Conservation (phyloP, 1,140 invertebrate genomes). For the Pseudachorutes palmiensis region DNA sequence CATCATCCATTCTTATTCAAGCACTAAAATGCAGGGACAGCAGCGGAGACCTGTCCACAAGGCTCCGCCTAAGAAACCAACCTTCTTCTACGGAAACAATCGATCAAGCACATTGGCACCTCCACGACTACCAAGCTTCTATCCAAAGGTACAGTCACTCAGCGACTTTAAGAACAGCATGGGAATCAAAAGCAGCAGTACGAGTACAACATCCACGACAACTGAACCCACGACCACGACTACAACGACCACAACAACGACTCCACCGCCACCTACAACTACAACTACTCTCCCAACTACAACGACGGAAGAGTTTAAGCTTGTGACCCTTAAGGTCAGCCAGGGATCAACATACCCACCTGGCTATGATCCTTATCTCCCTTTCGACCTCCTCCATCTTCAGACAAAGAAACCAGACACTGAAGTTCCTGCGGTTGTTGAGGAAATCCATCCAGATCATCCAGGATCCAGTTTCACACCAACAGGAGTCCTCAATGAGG, state of each 20-base stretch:
- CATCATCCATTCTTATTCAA: constrained; percentile 34
- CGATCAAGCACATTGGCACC: constrained; percentile 30
- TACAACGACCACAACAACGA: constrained; percentile 14
- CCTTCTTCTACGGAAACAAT: constrained; percentile 32
- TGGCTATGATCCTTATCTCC: constrained; percentile 32
- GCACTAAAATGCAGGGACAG: constrained; percentile 32
- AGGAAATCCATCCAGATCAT: constrained; percentile 5
- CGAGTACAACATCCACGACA: constrained; percentile 15
- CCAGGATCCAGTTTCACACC: constrained; percentile 2
- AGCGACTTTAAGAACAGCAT: constrained; percentile 18
- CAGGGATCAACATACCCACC: constrained; percentile 5
- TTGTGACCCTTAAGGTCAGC: neutral
- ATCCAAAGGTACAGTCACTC: constrained; percentile 23
- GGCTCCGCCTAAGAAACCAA: constrained; percentile 28
- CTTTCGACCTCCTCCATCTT: constrained; percentile 32
- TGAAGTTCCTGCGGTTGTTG: neutral
- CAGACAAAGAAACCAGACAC: constrained; percentile 14
- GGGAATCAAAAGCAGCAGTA: constrained; percentile 19
- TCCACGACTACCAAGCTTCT: constrained; percentile 31
- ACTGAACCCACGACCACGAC: constrained; percentile 13
- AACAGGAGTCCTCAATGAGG: neutral
- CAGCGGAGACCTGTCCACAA: constrained; percentile 23
- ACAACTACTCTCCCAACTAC: constrained; percentile 15
- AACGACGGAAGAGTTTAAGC: constrained; percentile 11
- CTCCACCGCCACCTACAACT: constrained; percentile 15